phyloP scores from a whole-genome alignment of 2,797 vertebrate genomes.

The Gambusia yucatana region DNA sequence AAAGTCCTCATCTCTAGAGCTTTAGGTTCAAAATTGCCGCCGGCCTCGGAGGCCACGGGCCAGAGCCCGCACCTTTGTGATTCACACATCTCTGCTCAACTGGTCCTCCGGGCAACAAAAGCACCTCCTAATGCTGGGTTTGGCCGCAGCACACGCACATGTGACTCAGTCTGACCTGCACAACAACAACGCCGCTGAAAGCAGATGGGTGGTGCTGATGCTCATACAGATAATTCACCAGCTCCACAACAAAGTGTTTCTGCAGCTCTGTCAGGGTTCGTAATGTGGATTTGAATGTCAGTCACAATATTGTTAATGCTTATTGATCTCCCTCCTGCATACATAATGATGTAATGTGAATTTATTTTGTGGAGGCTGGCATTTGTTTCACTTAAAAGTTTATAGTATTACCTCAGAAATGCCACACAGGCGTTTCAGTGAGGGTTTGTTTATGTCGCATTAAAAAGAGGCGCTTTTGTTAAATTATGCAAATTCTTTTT shows the following conservation, averaged over 20 bases:
- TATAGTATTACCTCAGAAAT: not conserved
- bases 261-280: not conserved
- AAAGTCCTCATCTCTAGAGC: slow-evolving; percentile 24
- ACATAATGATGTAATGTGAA: not conserved
- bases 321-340: not conserved
- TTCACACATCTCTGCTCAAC: slow-evolving; percentile 31
- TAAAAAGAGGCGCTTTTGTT: not conserved
- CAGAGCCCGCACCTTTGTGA: slow-evolving; percentile 26
- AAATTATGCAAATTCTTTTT: not conserved
- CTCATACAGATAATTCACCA: not conserved
- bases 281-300: slow-evolving; percentile 20
- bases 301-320: slow-evolving; percentile 39
- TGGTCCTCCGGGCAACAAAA: slow-evolving; percentile 22
- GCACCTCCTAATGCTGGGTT: slow-evolving; percentile 14
- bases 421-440: not conserved
- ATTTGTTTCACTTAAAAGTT: not conserved
- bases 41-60: slow-evolving; percentile 27
- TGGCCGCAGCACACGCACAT: not conserved
- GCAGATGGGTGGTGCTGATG: not conserved
- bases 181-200: not conserved
- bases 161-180: slow-evolving; percentile 21
- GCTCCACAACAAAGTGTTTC: slow-evolving; percentile 1
- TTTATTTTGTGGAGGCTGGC: not conserved
- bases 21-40: slow-evolving; percentile 10
- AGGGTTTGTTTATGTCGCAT: not conserved